Percentiles rank a stretch among this genome's conserved stretches.
Evolutionary conservation across 2,797 vertebrate genomes (phyloP).

Genomic region (Sandelia bainsii): DNA sequence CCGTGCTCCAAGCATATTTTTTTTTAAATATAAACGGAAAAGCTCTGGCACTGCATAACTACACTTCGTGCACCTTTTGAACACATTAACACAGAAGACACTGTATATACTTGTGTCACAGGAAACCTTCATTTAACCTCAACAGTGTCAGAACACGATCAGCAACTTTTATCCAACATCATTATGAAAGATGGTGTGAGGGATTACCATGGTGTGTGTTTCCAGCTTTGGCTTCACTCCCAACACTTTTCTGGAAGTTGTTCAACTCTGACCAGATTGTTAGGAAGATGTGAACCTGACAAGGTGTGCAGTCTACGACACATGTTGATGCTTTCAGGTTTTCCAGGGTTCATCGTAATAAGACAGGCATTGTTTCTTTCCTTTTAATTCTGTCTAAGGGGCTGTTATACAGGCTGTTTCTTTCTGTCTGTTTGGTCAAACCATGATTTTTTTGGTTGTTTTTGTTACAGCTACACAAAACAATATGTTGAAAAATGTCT

Average conservation of each 20-base stretch:
- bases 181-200: too few relatives aligned
- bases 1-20: too few relatives aligned
- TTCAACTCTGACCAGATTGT: constrained; percentile 3
- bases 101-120: too few relatives aligned
- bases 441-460: not conserved
- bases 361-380: not conserved
- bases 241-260: constrained; percentile 9
- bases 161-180: too few relatives aligned
- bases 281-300: constrained; percentile 10
- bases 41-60: too few relatives aligned
- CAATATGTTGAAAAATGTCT: too few relatives aligned
- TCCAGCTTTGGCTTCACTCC: constrained; percentile 21
- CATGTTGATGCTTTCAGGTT: constrained; percentile 12
- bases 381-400: constrained; percentile 14
- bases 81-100: too few relatives aligned
- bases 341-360: not conserved
- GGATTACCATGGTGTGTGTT: too few relatives aligned
- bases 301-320: not conserved
- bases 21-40: too few relatives aligned
- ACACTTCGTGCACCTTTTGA: too few relatives aligned
- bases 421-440: not conserved
- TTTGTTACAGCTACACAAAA: not conserved
- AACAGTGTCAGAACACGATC: too few relatives aligned
- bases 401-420: not conserved
- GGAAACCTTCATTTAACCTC: too few relatives aligned